Evolutionary conservation across 53 echinoderm and acorn worm genomes (phyloP), one percentile per base, ranked within the genome.

Genomic region (Zoroaster sp.): DNA sequence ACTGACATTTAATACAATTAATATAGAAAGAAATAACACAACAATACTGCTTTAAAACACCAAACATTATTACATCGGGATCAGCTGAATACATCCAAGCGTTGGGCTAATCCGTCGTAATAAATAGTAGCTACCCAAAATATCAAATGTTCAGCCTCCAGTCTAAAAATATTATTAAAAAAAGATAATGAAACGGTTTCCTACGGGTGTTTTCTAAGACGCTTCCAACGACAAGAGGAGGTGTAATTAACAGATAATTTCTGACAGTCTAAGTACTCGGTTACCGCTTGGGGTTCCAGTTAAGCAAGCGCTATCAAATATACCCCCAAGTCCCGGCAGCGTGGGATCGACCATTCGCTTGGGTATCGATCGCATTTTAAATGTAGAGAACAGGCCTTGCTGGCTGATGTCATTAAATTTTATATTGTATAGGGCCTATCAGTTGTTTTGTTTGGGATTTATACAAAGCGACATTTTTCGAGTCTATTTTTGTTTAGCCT

Each of bases 231-330:
- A 3, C 28, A 59, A 21, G 63, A 0, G 63, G 63, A 59, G 30
- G 63, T 59, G 63, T 59, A 59, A 59, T 59, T 59, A n/a, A 59
- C 63, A 76, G 34, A 76, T 33, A 47, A 76, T 30, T 76, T 33
- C 46, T 47, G 76, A 76, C 76, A 76, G 51, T 32, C 47, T 41
- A 76, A 76, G n/a, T 76, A 76, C 25, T 28, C 21, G 31, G 32
- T 8, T 15, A 41, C 17, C 17, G 76, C 49, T 34, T 47, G 32
- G 31, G 76, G 47, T 46, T 13, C 30, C 46, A 31, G 49, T 32
- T 28, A 74, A 32, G 32, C 46, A 76, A 76, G 33, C 17, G 17
- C 47, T 47, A 76, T 76, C 76, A 25, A 34, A 76, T 76, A 49
- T 59, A 21, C 63, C 63, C 59, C 21, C 28, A 54, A 59, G 11